Conservation (phyloP, 1,140 invertebrate genomes). For the Cyclina sinensis region DNA sequence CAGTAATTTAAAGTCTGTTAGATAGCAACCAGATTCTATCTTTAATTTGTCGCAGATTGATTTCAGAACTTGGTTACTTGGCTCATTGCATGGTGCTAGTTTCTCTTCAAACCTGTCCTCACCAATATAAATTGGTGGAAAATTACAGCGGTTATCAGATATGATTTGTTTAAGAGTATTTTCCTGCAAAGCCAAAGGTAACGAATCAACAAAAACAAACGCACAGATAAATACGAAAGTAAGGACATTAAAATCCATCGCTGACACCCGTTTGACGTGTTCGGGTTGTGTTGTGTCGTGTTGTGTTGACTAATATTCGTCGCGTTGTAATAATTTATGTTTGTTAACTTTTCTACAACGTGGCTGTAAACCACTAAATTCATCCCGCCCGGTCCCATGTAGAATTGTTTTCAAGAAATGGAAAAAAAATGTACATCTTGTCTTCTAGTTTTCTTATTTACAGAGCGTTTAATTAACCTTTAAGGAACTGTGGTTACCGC, state of each 20-base stretch:
- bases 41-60: neutral
- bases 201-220: neutral
- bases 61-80: neutral
- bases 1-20: neutral
- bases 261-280: neutral
- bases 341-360: no score
- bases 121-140: neutral
- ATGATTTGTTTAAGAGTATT: neutral
- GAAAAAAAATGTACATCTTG: no score
- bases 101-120: neutral
- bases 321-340: no score
- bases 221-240: neutral
- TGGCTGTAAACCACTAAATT: no score
- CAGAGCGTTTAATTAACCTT: no score
- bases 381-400: no score
- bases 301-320: no score
- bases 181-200: neutral
- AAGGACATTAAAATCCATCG: neutral
- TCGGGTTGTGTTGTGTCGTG: no score
- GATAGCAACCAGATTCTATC: neutral
- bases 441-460: no score
- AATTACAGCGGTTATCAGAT: neutral
- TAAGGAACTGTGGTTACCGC: no score
- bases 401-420: no score
- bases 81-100: neutral